Evolutionary conservation across 1,140 invertebrate genomes (phyloP).

Genomic region (Neodiprion pinetum): DNA sequence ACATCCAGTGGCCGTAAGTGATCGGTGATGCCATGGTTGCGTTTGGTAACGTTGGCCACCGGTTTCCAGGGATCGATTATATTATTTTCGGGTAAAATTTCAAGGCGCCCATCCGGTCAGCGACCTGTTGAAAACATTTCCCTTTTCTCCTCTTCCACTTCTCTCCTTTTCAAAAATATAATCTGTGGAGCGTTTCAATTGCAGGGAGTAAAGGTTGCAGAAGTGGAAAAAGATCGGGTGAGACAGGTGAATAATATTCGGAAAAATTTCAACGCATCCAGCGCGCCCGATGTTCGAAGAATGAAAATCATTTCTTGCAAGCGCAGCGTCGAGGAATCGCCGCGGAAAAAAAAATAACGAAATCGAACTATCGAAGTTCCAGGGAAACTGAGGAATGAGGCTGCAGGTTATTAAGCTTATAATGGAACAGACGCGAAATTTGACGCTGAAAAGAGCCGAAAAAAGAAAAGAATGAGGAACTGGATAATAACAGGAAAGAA

Average conservation of each 20-base stretch:
- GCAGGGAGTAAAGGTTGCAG: neutral
- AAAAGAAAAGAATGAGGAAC: neutral
- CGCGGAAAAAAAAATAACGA: too few species aligned
- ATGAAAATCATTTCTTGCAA: too few species aligned
- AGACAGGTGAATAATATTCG: neutral
- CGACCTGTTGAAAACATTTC: neutral
- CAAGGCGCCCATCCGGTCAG: neutral
- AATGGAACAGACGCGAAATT: too few species aligned
- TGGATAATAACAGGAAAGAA: constrained; percentile 2
- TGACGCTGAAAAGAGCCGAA: too few species aligned
- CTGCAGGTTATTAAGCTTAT: too few species aligned
- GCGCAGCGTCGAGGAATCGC: too few species aligned
- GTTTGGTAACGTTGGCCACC: neutral
- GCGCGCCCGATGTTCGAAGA: too few species aligned
- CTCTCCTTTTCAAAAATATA: neutral
- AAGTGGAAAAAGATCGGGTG: neutral
- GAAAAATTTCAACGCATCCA: too few species aligned
- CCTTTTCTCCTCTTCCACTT: neutral
- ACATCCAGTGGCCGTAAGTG: constrained; percentile 3
- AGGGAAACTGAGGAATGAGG: too few species aligned
- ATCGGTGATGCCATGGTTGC: neutral
- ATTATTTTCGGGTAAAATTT: neutral
- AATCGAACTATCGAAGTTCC: too few species aligned
- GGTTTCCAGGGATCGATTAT: neutral
- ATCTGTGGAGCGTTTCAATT: neutral